Evolutionary conservation across 2,113 vertebrate genomes (phyloP).

Genomic region (Pseudorectes ferrugineus): DNA sequence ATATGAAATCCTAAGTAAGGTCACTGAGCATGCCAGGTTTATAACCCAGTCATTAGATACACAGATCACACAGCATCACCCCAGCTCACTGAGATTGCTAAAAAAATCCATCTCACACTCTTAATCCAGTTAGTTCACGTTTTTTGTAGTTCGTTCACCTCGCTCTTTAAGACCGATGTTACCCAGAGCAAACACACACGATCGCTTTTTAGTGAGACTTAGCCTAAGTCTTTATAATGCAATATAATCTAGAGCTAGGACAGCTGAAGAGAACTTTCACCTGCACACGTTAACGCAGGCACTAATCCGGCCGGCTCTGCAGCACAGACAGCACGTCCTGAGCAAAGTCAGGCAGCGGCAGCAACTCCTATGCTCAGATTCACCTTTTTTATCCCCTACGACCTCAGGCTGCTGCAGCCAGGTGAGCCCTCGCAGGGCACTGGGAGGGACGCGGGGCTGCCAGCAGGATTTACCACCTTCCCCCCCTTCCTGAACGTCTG

Average conservation of each 20-base stretch:
- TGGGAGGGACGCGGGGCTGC: background rate
- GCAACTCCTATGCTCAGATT: background rate
- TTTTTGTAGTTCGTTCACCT: background rate
- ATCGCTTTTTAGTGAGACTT: background rate
- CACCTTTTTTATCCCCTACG: background rate
- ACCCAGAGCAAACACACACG: background rate
- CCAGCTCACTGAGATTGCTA: background rate
- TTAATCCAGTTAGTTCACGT: background rate
- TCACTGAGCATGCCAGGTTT: background rate
- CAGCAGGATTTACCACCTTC: background rate
- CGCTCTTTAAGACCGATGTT: background rate
- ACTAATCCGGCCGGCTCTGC: background rate
- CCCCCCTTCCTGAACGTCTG: background rate
- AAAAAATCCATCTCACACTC: background rate
- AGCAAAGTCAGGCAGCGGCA: background rate
- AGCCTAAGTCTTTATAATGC: rapidly evolving
- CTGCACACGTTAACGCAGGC: background rate
- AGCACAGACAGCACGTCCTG: background rate
- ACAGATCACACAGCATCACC: background rate
- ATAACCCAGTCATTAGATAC: background rate
- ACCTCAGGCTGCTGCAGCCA: background rate
- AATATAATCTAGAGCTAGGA: background rate
- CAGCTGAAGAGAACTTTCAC: background rate
- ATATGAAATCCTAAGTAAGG: background rate
- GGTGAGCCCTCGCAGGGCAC: background rate